A percentile compares a stretch with the other conserved stretches of the same genome.
Evolutionary conservation across 1,140 invertebrate genomes (phyloP).

Genomic region (Antheraea mylitta): DNA sequence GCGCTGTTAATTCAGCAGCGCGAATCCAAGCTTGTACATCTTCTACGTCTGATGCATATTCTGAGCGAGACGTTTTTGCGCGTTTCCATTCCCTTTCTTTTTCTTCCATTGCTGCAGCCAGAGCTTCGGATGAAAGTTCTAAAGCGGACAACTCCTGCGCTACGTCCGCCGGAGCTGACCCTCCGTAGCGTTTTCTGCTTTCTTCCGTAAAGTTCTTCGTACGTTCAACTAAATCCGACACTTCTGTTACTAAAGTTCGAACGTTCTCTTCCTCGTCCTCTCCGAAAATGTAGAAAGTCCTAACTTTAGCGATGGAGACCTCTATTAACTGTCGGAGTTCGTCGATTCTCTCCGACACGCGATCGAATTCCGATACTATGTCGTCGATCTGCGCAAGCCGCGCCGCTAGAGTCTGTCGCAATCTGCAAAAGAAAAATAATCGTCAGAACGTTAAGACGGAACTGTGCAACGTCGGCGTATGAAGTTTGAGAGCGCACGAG

Average conservation of each 20-base stretch:
- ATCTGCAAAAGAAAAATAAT: slow-evolving; percentile 62
- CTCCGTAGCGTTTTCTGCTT: slow-evolving; percentile 84
- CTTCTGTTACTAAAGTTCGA: slow-evolving; percentile 73
- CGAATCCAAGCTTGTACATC: slow-evolving; percentile 90
- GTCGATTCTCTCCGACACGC: slow-evolving; percentile 82
- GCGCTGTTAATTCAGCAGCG: slow-evolving; percentile 89
- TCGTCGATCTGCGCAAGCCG: slow-evolving; percentile 74
- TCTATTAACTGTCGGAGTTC: slow-evolving; percentile 82
- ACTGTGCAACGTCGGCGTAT: slow-evolving; percentile 31
- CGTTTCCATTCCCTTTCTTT: slow-evolving; percentile 92
- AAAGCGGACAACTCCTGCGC: slow-evolving; percentile 86
- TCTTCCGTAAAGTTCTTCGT: slow-evolving; percentile 82
- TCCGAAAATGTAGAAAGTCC: slow-evolving; percentile 86
- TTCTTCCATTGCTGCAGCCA: slow-evolving; percentile 89
- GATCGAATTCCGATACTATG: slow-evolving; percentile 72
- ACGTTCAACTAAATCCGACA: slow-evolving; percentile 79
- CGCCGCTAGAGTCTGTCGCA: slow-evolving; percentile 75
- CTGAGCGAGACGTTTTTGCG: slow-evolving; percentile 88
- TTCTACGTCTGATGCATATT: slow-evolving; percentile 89
- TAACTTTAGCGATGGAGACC: slow-evolving; percentile 81
- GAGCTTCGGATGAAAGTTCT: slow-evolving; percentile 89
- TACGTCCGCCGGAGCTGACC: slow-evolving; percentile 86
- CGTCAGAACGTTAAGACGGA: slow-evolving; percentile 39
- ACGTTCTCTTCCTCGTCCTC: slow-evolving; percentile 81
- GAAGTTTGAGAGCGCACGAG: slow-evolving; percentile 37